Base-by-base conservation (phyloP, 2,888 invertebrate species). In the Noctua fimbriata region DNA sequence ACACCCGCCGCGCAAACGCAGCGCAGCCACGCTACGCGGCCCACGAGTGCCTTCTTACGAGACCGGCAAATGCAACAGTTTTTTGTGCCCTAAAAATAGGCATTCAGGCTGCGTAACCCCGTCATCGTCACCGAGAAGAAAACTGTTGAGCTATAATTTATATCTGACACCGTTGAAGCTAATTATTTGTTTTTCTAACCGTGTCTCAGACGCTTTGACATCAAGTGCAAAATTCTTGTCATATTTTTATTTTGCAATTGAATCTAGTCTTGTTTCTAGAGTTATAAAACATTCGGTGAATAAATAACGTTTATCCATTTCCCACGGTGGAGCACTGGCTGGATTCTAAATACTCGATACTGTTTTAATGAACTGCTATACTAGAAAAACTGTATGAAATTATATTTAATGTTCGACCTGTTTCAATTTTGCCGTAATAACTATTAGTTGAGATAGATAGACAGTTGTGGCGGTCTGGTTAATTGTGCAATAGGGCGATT, bases 401-500 rank as follows among this genome's bases (percentile, higher is more conserved):
- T 83, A 89, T 83, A 86, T 89, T 88, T 89, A 90, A 91, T 89
- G 88, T 87, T 79, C 84, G 83, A 89, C 91, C 89, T 90, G 89
- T 90, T 89, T 91, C 73, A 87, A 78, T 88, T 89, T 86, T 84
- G 86, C 83, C 73, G 82, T 87, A 82, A 87, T 87, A 89, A 85
- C 82, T 78, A 86, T 87, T 87, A 83, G 84, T 87, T 81, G 73
- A 86, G 81, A 89, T 89, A 88, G 87, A 85, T 84, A 84, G 73
- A 76, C 76, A 86, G 84, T 84, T 78, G 79, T 77, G 73, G 77
- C 69, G 83, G 76, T 82, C 88, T 82, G 82, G 90, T 89, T 88
- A 81, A 90, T 93, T 93, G 92, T 89, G 93, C 90, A 93, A 93
- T 89, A 78, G 70, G 78, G 79, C 89, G 86, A 91, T 93, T 93